Evolutionary conservation across 1,140 invertebrate genomes (phyloP), one percentile per base, ranked within the genome.

Genomic region (Drosophila orosa): DNA sequence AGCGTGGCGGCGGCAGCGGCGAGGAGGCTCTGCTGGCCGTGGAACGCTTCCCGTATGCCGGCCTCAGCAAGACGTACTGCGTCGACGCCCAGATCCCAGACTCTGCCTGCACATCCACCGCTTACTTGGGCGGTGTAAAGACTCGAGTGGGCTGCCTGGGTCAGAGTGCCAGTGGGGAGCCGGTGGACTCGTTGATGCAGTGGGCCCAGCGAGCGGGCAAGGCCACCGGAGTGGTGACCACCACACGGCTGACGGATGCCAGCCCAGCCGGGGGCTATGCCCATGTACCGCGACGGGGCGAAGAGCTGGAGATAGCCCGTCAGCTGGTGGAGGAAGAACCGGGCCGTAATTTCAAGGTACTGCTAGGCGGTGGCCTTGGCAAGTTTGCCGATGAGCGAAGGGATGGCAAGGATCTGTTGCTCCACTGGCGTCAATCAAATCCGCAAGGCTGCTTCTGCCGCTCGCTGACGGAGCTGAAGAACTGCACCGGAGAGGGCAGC

Each of bases 171-270:
- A 92, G 63, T 77, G 97, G 97, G 0, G 74, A 91, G 47, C 91
- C 93, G 56, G 92, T 95, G 3, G 80, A 91, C 93, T 97, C 96
- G 0, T 92, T 98, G 25, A 92, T 97, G 4, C 94, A 95, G 68
- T 98, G 97, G 97, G 97, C 96, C 0, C 96, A 97, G 84, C 93
- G 95, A 56, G 94, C 95, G 92, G 97, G 96, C 92, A 90, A 92
- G 87, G 83, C 63, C 8, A 91, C 90, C 0, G 92, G 92, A 0
- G 54, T 92, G 44, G 80, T 92, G 44, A 92, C 91, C 12, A 92
- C 91, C 5, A 90, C 91, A 2, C 48, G 78, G 0, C 91, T 92
- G 15, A 92, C 89, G 0, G 83, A 92, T 45, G 90, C 91, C 37
- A 91, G 89, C 67, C 91, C 91, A 3, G 79, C 85, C 2, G 80